A percentile compares a stretch with the other conserved stretches of the same genome.
phyloP scores from a whole-genome alignment of 2,797 vertebrate species.

The Ctenosaura bakeri region DNA sequence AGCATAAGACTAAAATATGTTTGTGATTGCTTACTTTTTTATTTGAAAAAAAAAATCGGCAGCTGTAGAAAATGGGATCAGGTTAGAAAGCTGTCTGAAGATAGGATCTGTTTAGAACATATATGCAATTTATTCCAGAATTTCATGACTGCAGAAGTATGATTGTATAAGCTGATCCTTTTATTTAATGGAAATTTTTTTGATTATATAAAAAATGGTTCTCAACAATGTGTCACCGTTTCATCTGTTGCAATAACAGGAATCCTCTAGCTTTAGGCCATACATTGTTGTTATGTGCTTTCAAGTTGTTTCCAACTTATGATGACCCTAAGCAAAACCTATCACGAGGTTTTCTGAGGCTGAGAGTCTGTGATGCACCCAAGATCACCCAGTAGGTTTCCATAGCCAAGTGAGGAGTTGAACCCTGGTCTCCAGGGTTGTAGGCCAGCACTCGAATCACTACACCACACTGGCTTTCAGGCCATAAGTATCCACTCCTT shows the following conservation, averaged over 20 bases:
- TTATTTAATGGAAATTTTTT: no score
- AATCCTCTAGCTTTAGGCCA: background rate
- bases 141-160: slow-evolving; percentile 13
- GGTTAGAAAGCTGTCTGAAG: background rate
- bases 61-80: slow-evolving; percentile 8
- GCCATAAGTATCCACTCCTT: background rate
- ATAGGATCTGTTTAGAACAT: slow-evolving; percentile 32
- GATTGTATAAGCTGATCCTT: background rate
- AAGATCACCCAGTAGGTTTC: no score
- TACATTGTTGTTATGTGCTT: background rate
- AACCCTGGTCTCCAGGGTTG: no score
- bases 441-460: no score
- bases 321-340: no score
- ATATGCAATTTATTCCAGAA: background rate
- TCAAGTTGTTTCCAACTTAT: no score
- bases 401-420: no score
- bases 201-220: no score
- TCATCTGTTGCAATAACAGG: background rate
- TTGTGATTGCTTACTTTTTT: slow-evolving; percentile 25
- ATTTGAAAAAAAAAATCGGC: slow-evolving; percentile 19
- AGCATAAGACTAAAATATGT: slow-evolving; percentile 40
- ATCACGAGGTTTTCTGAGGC: no score
- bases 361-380: no score
- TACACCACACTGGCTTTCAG: background rate
- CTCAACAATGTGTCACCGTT: background rate